Base-by-base conservation (phyloP, 2,113 vertebrate genomes). In the Sander lucioperca region DNA sequence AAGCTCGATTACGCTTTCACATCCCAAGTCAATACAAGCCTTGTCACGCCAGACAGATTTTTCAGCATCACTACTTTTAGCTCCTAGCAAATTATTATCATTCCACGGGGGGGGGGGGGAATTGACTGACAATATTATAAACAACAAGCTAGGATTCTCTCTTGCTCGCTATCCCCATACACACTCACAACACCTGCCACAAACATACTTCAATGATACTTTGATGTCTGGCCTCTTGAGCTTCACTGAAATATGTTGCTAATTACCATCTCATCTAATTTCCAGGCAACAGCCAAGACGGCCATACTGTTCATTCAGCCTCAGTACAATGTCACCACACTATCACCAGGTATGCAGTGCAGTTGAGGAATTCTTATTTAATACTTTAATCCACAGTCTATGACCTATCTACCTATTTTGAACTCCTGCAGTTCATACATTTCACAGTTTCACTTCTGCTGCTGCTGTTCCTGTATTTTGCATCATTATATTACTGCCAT, bases 271-370 rank as follows among this genome's bases (percentile, higher is more conserved):
- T 77, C 14, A 10, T 94, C 81, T 93, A 45, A 93, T 84, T 94
- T 91, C 66, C 94, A 99, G 98, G 97, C 97, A 73, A 98, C 98
- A 39, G 97, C 98, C 81, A 98, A 99, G 96, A 98, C 96, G 82
- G 97, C 97, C 92, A 98, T 99, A 90, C 90, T 98, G 82, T 99
- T 99, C 94, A 99, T 99, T 91, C 98, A 98, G 95, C 98, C 98
- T 90, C 98, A 99, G 94, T 98, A 99, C 83, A 99, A 99, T 6
- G 83, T 96, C 79, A 99, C 97, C 12, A 94, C 96, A 74, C 90
- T 96, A 80, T 92, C 94, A 67, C 83, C 96, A 97, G 97, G 98
- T 99, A 96, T 72, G 84, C 23, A 2, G 25, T 14, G 36, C 48
- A 43, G 15, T 7, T 12, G 4, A 11, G 23, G 5, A 51, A 14